Conservation (phyloP, 2,888 invertebrate genomes). For the Odontocerum albicorne region DNA sequence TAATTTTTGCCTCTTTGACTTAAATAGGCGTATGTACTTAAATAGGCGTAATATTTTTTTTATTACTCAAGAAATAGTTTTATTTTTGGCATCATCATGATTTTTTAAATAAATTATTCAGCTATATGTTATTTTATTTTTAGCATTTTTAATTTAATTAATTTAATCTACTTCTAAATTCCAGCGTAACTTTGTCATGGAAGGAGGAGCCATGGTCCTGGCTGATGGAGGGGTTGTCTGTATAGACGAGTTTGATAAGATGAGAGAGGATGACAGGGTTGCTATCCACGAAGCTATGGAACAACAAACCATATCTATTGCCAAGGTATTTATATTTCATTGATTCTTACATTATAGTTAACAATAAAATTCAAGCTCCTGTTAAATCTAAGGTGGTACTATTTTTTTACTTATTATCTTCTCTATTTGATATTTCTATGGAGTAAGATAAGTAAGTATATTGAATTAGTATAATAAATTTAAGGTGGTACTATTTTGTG, state of each 20-base stretch:
- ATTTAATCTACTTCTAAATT: constrained; percentile 32
- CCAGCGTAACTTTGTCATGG: constrained; percentile 94
- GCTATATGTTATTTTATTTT: constrained; percentile 4
- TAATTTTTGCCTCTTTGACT: too few relatives aligned
- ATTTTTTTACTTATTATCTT: too few relatives aligned
- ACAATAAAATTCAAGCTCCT: too few relatives aligned
- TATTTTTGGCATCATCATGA: neutral
- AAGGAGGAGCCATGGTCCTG: constrained; percentile 99
- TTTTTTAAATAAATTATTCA: neutral
- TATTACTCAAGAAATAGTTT: neutral
- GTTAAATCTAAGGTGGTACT: too few relatives aligned
- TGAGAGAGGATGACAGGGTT: constrained; percentile 98
- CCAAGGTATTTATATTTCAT: constrained; percentile 65
- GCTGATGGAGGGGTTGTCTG: constrained; percentile 99
- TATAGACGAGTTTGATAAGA: constrained; percentile 99
- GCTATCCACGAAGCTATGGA: constrained; percentile 99
- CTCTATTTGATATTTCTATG: too few relatives aligned
- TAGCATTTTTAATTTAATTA: constrained; percentile 10
- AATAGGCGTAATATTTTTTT: too few relatives aligned
- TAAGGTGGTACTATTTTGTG: too few relatives aligned
- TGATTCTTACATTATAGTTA: too few relatives aligned
- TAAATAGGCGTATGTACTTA: too few relatives aligned
- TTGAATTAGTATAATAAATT: too few relatives aligned
- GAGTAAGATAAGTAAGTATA: too few relatives aligned
- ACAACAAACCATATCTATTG: constrained; percentile 99